These are phyloP conservation scores for Pseudoips prasinana DNA, from an alignment of 2,888 invertebrate species.

Conservation along the genomic window DNA sequence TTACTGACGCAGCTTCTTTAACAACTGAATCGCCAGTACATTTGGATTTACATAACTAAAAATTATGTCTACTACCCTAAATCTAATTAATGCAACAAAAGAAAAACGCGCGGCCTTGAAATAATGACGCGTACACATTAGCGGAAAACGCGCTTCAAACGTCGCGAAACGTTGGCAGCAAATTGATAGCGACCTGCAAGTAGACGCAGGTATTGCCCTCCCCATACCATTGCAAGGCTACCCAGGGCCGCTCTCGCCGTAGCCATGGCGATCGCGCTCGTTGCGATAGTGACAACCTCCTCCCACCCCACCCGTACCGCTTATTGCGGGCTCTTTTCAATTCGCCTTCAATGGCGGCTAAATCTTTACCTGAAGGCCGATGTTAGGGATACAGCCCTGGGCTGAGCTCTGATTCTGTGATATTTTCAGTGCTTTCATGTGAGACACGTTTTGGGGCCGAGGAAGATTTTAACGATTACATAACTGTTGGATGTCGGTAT, in stretches of 20 bases:
- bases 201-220: conserved; percentile 79
- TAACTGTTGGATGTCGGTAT: no score
- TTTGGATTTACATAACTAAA: no score
- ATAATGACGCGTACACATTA: conserved; percentile 45
- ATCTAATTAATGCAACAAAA: conserved; percentile 52
- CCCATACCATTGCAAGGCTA: conserved; percentile 82
- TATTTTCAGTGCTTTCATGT: conserved; percentile 17
- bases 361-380: conserved; percentile 71
- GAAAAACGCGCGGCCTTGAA: conserved; percentile 63
- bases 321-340: conserved; percentile 71
- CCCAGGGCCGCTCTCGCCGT: conserved; percentile 78
- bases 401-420: conserved; percentile 34
- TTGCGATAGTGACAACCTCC: conserved; percentile 72
- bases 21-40: no score
- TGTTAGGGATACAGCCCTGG: conserved; percentile 43
- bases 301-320: conserved; percentile 45
- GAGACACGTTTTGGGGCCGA: conserved; percentile 16
- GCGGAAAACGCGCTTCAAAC: conserved; percentile 54
- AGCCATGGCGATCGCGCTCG: conserved; percentile 69
- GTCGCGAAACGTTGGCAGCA: conserved; percentile 54
- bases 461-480: no score
- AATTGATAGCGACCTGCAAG: conserved; percentile 69
- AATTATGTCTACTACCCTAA: conserved; percentile 4
- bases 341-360: conserved; percentile 67
- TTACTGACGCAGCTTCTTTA: no score